phyloP scores from a whole-genome alignment of 2,888 invertebrate genomes.

The Platycheirus albimanus region DNA sequence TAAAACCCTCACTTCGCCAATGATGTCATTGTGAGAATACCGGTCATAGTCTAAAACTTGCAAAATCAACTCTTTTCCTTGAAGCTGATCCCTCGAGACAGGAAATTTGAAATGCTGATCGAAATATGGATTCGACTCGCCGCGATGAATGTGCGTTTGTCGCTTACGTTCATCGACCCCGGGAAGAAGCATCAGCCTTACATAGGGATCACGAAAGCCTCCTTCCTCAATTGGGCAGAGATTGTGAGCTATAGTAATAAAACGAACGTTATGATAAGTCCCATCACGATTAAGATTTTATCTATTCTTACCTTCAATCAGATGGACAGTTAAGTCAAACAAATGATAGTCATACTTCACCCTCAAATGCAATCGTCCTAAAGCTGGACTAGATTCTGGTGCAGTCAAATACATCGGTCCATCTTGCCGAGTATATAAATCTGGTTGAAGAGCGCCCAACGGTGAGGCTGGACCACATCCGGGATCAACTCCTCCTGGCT shows the following conservation, averaged over 20 bases:
- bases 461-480: constrained; percentile 84
- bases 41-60: constrained; percentile 84
- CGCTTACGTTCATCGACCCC: constrained; percentile 93
- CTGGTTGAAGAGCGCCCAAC: constrained; percentile 92
- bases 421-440: constrained; percentile 91
- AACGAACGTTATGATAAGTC: no score
- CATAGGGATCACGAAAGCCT: constrained; percentile 95
- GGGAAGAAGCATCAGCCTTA: constrained; percentile 90
- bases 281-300: no score
- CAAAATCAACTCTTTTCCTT: constrained; percentile 87
- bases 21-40: constrained; percentile 93
- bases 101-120: constrained; percentile 97
- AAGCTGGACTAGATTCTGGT: constrained; percentile 86
- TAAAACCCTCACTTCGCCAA: constrained; percentile 91
- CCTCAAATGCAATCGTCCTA: constrained; percentile 92
- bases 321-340: constrained; percentile 94
- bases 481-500: constrained; percentile 81
- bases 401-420: constrained; percentile 89
- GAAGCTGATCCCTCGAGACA: constrained; percentile 93
- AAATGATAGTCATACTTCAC: constrained; percentile 95
- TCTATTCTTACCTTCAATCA: constrained; percentile 90
- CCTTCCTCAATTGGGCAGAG: constrained; percentile 92
- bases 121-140: constrained; percentile 93
- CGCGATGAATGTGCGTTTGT: constrained; percentile 92
- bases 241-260: constrained; percentile 90